Conservation (phyloP, 2,113 vertebrate species). For the Tachuris rubrigastra region DNA sequence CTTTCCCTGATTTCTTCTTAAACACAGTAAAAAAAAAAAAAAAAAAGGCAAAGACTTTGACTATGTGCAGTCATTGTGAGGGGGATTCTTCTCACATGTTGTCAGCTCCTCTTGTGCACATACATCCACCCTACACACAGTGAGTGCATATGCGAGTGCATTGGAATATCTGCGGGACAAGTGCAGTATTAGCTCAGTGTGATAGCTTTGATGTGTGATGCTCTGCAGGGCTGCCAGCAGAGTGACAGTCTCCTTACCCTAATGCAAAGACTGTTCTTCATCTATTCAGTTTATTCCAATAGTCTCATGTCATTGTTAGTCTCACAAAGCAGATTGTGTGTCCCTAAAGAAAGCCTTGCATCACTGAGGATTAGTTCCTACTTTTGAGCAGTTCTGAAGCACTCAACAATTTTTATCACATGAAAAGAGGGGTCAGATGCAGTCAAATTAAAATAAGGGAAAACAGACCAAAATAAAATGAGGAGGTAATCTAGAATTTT, state of each 20-base stretch:
- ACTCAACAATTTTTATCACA: background rate
- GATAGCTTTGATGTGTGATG: constrained; percentile 60
- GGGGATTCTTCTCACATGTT: background rate
- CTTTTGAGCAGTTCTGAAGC: background rate
- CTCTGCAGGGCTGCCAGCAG: constrained; percentile 63
- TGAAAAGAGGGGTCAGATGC: background rate
- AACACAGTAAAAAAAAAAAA: background rate
- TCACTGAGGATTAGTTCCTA: constrained; percentile 2
- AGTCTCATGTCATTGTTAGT: constrained; percentile 40
- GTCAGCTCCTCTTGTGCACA: constrained; percentile 19
- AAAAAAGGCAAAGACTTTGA: background rate
- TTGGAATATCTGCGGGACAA: constrained; percentile 57
- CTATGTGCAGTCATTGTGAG: constrained; percentile 31
- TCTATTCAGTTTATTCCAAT: constrained; percentile 48
- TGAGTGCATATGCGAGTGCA: constrained; percentile 26
- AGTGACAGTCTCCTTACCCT: constrained; percentile 55
- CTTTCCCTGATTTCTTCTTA: background rate
- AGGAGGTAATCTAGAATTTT: background rate
- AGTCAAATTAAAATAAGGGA: background rate
- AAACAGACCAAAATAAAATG: background rate
- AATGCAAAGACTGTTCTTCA: constrained; percentile 62
- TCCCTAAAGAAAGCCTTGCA: background rate
- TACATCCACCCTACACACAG: constrained; percentile 1
- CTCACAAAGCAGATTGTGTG: constrained; percentile 9
- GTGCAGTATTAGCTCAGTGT: constrained; percentile 62